Conservation (phyloP, 1,140 invertebrate species). For the Drosophila serrata region DNA sequence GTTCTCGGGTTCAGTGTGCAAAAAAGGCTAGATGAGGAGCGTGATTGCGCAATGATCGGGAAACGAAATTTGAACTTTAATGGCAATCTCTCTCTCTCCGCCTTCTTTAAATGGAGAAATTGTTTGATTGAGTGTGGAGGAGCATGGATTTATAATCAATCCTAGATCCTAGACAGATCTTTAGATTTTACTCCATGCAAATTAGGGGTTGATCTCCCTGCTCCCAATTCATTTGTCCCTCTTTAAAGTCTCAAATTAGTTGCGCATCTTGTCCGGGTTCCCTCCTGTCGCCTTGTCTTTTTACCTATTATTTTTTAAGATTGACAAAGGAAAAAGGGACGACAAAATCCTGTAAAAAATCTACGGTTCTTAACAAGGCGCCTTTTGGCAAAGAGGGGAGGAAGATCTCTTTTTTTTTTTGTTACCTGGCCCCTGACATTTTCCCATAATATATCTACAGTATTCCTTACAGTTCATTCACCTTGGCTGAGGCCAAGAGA, state of each 20-base stretch:
- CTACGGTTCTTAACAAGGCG: conserved; percentile 26
- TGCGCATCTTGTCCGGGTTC: conserved; percentile 37
- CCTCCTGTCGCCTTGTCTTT: conserved; percentile 13
- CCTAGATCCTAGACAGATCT: background rate
- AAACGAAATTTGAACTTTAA: conserved; percentile 43
- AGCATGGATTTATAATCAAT: conserved; percentile 20
- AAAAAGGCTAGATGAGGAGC: conserved; percentile 72
- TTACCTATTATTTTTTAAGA: conserved; percentile 31
- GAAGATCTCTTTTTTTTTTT: conserved; percentile 13
- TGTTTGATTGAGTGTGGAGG: conserved; percentile 56
- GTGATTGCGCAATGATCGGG: conserved; percentile 65
- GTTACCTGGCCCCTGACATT: conserved; percentile 55
- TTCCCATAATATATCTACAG: conserved; percentile 36
- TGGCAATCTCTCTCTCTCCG: conserved; percentile 39
- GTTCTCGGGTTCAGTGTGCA: conserved; percentile 66
- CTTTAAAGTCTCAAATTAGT: conserved; percentile 55
- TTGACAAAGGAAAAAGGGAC: conserved; percentile 55
- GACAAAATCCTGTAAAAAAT: conserved; percentile 44
- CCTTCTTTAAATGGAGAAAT: conserved; percentile 15
- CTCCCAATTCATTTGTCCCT: conserved; percentile 48
- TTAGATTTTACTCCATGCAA: conserved; percentile 26
- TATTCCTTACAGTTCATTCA: conserved; percentile 63
- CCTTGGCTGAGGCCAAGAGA: conserved; percentile 22
- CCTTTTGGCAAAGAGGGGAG: conserved; percentile 15
- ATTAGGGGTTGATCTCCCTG: conserved; percentile 33